Evolutionary conservation across 2,888 invertebrate genomes (phyloP), one percentile per base, ranked within the genome.

Genomic region (Physocephala rufipes): DNA sequence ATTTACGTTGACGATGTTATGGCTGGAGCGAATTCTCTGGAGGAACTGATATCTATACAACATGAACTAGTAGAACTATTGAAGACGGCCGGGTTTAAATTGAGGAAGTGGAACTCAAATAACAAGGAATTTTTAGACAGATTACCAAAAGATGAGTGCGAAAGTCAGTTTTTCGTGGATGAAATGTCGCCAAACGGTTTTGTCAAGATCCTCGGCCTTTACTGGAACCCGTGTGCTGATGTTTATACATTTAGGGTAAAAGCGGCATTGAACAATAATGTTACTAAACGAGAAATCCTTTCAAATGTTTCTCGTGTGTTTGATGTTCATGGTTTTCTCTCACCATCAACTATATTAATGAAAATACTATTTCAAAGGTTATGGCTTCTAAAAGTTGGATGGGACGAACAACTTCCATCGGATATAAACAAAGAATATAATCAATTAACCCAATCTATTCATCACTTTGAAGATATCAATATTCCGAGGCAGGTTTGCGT

Each of bases 1-100:
- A 30, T 67, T 36, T 67, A 67, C n/a, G 55, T 67, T 58, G 58
- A 67, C n/a, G 45, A 67, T 15, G 45, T 45, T 43, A 47, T 45
- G 47, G 43, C 63, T 24, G n/a, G 63, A 63, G 63, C 47, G 5
- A 43, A 15, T 3, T 24, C 19, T n/a, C 13, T 47, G 4, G 16
- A 24, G 13, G 61, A 63, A 47, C 43, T 43, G 13, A 26, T 47
- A 47, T 24, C 26, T 47, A 43, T 47, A 47, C 47, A 63, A 28
- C 2, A 5, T 47, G n/a, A 63, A 47, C 63, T 63, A 5, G 36
- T 15, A 16, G 47, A 45, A 63, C 47, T 63, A 47, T 47, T 63
- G 16, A 47, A 12, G n/a, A 26, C 47, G 21, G 63, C 43, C 19
- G 63, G 63, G 7, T 63, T 63, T 43, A 63, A 19, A 9, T 43